These are phyloP conservation scores for Hiodon tergisus DNA, from an alignment of 2,113 vertebrate species.

Conservation along the genomic window DNA sequence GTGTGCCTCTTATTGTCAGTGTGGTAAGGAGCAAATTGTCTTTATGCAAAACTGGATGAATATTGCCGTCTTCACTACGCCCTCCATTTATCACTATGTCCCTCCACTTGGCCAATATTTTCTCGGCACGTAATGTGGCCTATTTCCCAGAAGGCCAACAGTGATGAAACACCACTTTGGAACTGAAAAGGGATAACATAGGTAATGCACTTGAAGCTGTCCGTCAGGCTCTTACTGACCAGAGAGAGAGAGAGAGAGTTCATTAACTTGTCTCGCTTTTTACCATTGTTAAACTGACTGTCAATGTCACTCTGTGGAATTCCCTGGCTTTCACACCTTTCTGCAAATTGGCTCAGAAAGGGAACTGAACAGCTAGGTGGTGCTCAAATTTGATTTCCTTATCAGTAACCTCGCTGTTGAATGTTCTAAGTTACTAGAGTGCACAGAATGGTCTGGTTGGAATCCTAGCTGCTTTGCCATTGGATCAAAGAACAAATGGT, in stretches of 20 bases:
- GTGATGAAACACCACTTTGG: not conserved
- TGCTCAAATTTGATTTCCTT: not conserved
- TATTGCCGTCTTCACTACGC: too few species aligned
- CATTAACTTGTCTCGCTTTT: slow-evolving; percentile 7
- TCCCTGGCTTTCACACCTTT: not conserved
- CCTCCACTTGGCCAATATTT: too few species aligned
- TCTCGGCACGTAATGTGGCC: not conserved
- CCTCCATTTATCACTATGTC: too few species aligned
- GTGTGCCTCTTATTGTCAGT: too few species aligned
- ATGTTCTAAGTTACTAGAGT: not conserved
- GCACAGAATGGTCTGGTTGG: not conserved
- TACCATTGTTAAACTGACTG: not conserved
- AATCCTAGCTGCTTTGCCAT: too few species aligned
- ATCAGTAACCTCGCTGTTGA: not conserved
- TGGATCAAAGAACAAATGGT: too few species aligned
- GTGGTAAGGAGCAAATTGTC: too few species aligned
- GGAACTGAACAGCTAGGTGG: not conserved
- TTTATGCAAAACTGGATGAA: too few species aligned
- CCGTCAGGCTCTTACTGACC: not conserved
- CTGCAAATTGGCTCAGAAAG: not conserved
- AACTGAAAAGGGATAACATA: not conserved
- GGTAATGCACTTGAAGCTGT: not conserved
- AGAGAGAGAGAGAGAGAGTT: not conserved
- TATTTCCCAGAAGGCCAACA: not conserved
- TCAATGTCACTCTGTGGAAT: not conserved